A percentile compares a stretch with the other conserved stretches of the same genome.
phyloP scores from a whole-genome alignment of 2,888 invertebrate species.

The Limnephilus rhombicus region DNA sequence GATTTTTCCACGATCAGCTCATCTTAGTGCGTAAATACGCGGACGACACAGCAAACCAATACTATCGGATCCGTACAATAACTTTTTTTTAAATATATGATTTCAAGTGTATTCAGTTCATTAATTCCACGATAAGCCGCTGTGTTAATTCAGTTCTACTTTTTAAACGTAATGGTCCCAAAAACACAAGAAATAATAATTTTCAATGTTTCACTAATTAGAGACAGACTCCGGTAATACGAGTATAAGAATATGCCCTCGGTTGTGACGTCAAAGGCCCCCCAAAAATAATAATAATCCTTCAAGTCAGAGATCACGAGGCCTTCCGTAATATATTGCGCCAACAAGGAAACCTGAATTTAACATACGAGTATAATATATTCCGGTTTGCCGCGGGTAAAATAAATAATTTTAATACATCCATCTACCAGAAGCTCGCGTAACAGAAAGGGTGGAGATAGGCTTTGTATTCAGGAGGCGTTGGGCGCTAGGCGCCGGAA shows the following conservation, averaged over 20 bases:
- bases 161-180: background rate
- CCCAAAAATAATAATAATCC: slow-evolving; percentile 4
- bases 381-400: slow-evolving; percentile 31
- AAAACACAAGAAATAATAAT: background rate
- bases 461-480: background rate
- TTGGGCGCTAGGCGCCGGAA: background rate
- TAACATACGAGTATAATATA: slow-evolving; percentile 41
- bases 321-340: slow-evolving; percentile 28
- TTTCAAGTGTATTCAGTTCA: background rate
- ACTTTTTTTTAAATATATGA: background rate
- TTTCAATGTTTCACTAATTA: background rate
- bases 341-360: slow-evolving; percentile 42
- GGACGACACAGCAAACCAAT: background rate
- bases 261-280: slow-evolving; percentile 17
- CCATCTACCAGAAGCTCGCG: slow-evolving; percentile 16
- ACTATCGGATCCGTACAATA: background rate
- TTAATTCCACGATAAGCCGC: background rate
- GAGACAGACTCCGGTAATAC: background rate
- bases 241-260: background rate
- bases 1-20: no score
- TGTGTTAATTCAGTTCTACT: background rate
- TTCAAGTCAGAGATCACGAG: slow-evolving; percentile 35
- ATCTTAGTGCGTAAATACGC: no score
- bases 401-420: slow-evolving; percentile 53
- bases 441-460: slow-evolving; percentile 15